Evolutionary conservation across 2,888 invertebrate species (phyloP).

Genomic region (Labia minor): DNA sequence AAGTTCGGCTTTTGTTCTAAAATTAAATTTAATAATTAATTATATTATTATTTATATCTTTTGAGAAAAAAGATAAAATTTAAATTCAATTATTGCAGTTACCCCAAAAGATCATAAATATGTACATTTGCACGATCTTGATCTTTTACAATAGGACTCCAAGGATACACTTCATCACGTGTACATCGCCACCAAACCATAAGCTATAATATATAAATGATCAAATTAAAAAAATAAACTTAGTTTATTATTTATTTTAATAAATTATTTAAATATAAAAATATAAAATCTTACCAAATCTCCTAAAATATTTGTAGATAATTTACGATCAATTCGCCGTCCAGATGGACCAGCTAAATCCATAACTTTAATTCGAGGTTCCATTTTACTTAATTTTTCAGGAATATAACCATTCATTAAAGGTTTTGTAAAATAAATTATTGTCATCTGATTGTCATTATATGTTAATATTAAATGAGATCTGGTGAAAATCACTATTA

Average conservation of each 20-base stretch:
- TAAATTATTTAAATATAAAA: not conserved
- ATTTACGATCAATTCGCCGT: slow-evolving; percentile 43
- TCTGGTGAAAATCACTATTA: slow-evolving; percentile 54
- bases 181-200: slow-evolving; percentile 78
- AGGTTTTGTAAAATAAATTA: slow-evolving; percentile 53
- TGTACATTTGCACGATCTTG: slow-evolving; percentile 83
- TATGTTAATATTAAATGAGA: slow-evolving; percentile 58
- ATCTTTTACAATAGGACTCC: slow-evolving; percentile 75
- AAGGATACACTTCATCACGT: slow-evolving; percentile 80
- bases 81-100: no score
- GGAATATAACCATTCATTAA: slow-evolving; percentile 43
- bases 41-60: no score
- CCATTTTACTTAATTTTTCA: slow-evolving; percentile 53
- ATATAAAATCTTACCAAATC: slow-evolving; percentile 38
- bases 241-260: not conserved
- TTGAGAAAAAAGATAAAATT: no score
- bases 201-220: slow-evolving; percentile 33
- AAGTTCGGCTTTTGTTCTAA: slow-evolving; percentile 59
- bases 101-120: slow-evolving; percentile 65
- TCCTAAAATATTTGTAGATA: slow-evolving; percentile 41
- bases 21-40: slow-evolving; percentile 23
- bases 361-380: slow-evolving; percentile 52
- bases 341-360: slow-evolving; percentile 46
- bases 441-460: slow-evolving; percentile 55
- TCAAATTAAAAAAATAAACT: slow-evolving; percentile 16